A percentile compares a stretch with the other conserved stretches of the same genome.
These are phyloP conservation scores for Catharus minimus DNA, from an alignment of 2,113 vertebrate genomes.

Conservation along the genomic window DNA sequence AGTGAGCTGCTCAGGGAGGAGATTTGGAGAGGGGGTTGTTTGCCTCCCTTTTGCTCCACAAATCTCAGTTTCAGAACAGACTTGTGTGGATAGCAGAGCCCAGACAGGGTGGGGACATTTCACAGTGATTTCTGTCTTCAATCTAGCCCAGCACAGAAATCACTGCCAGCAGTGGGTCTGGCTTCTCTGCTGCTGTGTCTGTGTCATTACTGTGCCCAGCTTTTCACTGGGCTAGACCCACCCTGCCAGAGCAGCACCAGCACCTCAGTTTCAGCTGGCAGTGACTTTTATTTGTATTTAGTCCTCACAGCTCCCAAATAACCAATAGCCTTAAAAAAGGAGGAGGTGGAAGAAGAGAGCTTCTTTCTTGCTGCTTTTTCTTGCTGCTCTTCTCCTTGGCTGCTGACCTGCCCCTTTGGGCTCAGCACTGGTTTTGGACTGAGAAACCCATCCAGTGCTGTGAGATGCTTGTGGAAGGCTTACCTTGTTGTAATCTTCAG, in stretches of 20 bases:
- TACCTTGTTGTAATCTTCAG: not conserved
- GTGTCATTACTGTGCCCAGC: not conserved
- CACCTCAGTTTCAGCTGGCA: not conserved
- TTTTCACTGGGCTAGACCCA: not conserved
- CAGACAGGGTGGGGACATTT: not conserved
- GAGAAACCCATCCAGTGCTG: not conserved
- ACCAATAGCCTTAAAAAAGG: not conserved
- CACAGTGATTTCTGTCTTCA: not conserved
- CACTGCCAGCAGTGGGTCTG: not conserved
- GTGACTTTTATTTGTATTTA: not conserved
- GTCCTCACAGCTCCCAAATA: not conserved
- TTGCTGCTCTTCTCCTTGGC: not conserved
- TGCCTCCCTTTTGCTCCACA: not conserved
- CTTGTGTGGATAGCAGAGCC: not conserved
- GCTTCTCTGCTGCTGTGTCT: not conserved
- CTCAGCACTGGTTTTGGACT: not conserved
- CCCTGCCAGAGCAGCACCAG: not conserved
- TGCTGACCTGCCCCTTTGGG: not conserved
- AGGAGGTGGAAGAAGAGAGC: not conserved
- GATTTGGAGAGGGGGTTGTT: not conserved
- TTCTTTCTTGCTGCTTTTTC: not conserved
- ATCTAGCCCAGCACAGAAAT: not conserved
- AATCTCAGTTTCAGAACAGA: not conserved
- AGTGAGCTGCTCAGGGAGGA: not conserved
- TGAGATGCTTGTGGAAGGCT: not conserved